phyloP scores from a whole-genome alignment of 1,140 invertebrate genomes.

The Scaptomyza hsui region DNA sequence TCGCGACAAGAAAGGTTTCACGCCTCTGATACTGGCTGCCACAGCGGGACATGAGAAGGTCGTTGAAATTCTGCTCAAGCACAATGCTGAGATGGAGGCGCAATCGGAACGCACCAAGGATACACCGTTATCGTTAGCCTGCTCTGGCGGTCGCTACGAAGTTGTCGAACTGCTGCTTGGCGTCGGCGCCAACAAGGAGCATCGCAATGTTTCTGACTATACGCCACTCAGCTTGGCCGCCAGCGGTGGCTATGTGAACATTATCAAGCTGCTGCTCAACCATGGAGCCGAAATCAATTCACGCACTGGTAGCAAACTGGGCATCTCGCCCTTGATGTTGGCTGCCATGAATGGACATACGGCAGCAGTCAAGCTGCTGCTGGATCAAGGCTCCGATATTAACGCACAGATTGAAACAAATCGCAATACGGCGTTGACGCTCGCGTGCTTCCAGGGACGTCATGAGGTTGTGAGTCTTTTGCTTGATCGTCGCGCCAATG shows the following conservation, averaged over 20 bases:
- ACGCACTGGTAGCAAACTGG: conserved; percentile 97
- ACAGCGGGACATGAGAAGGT: conserved; percentile 98
- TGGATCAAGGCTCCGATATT: conserved; percentile 99
- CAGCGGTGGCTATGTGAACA: conserved; percentile 99
- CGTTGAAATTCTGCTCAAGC: conserved; percentile 96
- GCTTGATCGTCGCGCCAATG: conserved; percentile 98
- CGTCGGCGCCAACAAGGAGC: conserved; percentile 97
- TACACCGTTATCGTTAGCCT: conserved; percentile 98
- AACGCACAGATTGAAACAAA: conserved; percentile 99
- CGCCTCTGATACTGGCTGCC: conserved; percentile 97
- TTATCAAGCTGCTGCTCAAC: conserved; percentile 96
- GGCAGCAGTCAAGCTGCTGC: conserved; percentile 93
- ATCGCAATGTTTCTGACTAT: conserved; percentile 99
- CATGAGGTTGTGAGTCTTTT: conserved; percentile 98
- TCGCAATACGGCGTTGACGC: conserved; percentile 98
- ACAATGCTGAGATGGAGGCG: conserved; percentile 97
- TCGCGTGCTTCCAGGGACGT: conserved; percentile 99
- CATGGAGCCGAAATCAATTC: conserved; percentile 99
- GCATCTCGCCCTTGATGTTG: conserved; percentile 99
- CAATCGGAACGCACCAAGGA: conserved; percentile 99
- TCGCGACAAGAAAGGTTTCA: conserved; percentile 99
- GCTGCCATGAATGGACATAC: conserved; percentile 99
- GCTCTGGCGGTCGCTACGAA: conserved; percentile 98
- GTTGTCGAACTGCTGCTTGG: conserved; percentile 96
- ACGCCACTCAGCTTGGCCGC: conserved; percentile 98